Evolutionary conservation across 1,140 invertebrate genomes (phyloP), one percentile per base, ranked within the genome.

Genomic region (Penaeus chinensis): DNA sequence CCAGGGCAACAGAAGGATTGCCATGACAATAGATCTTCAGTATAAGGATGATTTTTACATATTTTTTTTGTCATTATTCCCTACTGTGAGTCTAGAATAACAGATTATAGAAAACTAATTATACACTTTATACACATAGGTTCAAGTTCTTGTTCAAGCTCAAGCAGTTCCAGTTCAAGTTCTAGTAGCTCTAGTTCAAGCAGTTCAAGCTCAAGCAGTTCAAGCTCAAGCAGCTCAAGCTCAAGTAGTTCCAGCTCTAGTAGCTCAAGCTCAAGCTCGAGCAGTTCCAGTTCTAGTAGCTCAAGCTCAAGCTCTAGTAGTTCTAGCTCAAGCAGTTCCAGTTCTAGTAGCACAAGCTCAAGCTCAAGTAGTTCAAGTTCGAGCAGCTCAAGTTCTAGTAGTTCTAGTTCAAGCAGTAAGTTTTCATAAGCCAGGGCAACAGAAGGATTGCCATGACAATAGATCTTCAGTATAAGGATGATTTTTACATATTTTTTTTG

Each of bases 331-430:
- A 76, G 71, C 11, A 54, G 54, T 16, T 54, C 54, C 7, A 54
- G 54, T 11, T 54, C 54, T 1, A 54, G 54, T 13, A 66, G 32
- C 3, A 24, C 63, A n/a, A 47, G 81, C n/a, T 54, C 54, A 13
- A 78, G 77, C 20, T 78, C 76, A 42, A 78, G 76, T 22, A 47
- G 18, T 24, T 47, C 37, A 54, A 82, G 37, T 24, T 74, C 24
- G 5, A 27, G 20, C n/a, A 24, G 54, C 10, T 54, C 54, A 13
- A 54, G 54, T 8, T 54, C 54, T 10, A 54, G 54, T 13, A 54
- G 54, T 54, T 54, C 54, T 2, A 54, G 54, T 54, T 54, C 16
- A 13, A 54, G 54, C 16, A 54, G 77, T n/a, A 42, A n/a, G 47
- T 42, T 16, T n/a, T 78, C 37, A 3, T 7, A 3, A 47, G 47